Conservation (phyloP, 2,888 invertebrate genomes). For the Electrophaes corylata region DNA sequence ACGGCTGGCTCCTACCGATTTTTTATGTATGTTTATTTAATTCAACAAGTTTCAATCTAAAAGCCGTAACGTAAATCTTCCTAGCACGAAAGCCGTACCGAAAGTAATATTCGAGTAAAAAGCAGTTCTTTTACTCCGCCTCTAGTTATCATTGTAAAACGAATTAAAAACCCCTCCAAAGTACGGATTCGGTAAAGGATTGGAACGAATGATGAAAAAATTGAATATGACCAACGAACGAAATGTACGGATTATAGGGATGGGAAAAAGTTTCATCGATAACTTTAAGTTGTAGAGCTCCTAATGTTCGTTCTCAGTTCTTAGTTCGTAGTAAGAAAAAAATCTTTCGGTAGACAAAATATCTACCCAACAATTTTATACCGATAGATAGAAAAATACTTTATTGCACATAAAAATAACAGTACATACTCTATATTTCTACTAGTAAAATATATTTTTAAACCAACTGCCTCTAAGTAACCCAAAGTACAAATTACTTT, state of each 20-base stretch:
- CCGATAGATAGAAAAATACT: too few relatives aligned
- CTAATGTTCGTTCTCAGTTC: too few relatives aligned
- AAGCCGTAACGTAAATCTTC: constrained; percentile 33
- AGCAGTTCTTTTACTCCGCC: constrained; percentile 45
- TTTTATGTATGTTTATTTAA: too few relatives aligned
- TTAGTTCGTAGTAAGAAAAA: too few relatives aligned
- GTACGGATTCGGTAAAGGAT: constrained; percentile 81
- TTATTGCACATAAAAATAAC: too few relatives aligned
- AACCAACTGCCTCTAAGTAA: too few relatives aligned
- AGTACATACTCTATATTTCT: too few relatives aligned
- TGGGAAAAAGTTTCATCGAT: constrained; percentile 30
- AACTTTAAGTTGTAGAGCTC: background rate
- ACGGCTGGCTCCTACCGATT: too few relatives aligned
- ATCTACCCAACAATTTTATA: too few relatives aligned
- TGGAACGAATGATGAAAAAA: constrained; percentile 78
- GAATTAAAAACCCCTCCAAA: constrained; percentile 67
- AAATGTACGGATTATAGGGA: constrained; percentile 45
- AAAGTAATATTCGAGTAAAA: constrained; percentile 68
- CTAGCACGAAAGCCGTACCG: constrained; percentile 57
- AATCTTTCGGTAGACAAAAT: too few relatives aligned
- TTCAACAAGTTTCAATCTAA: constrained; percentile 32
- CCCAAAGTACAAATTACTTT: background rate
- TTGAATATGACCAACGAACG: constrained; percentile 59
- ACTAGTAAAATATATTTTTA: too few relatives aligned
- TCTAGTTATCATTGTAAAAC: constrained; percentile 76